Conservation (phyloP, 2,113 vertebrate genomes). For the Fulica atra region DNA sequence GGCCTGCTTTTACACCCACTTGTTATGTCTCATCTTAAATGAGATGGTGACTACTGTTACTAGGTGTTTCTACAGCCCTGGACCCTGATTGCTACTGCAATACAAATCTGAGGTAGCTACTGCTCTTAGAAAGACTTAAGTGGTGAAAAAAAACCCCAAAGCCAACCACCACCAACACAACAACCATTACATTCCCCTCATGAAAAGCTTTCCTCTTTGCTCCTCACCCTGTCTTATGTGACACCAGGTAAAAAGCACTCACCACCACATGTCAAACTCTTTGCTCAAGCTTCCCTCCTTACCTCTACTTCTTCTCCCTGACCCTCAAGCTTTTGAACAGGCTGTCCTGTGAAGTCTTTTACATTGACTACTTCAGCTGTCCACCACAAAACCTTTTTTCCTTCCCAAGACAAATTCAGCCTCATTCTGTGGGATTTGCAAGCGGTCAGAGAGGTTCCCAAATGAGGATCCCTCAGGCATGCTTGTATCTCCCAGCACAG, state of each 20-base stretch:
- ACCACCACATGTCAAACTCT: not conserved
- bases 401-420: not conserved
- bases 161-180: not conserved
- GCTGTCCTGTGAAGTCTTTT: not conserved
- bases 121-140: not conserved
- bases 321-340: not conserved
- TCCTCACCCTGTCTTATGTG: not conserved
- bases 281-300: not conserved
- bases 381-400: not conserved
- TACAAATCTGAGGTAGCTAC: not conserved
- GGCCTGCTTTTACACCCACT: not conserved
- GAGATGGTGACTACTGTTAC: not conserved
- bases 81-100: not conserved
- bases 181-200: not conserved
- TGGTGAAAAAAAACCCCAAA: not conserved
- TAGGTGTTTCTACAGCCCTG: not conserved
- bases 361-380: not conserved
- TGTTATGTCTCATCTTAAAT: not conserved
- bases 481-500: not conserved
- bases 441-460: not conserved
- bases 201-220: not conserved
- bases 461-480: not conserved
- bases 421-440: not conserved
- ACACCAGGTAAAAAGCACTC: not conserved
- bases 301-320: not conserved